phyloP scores from a whole-genome alignment of 2,888 invertebrate species.

The Boloria euphrosyne region DNA sequence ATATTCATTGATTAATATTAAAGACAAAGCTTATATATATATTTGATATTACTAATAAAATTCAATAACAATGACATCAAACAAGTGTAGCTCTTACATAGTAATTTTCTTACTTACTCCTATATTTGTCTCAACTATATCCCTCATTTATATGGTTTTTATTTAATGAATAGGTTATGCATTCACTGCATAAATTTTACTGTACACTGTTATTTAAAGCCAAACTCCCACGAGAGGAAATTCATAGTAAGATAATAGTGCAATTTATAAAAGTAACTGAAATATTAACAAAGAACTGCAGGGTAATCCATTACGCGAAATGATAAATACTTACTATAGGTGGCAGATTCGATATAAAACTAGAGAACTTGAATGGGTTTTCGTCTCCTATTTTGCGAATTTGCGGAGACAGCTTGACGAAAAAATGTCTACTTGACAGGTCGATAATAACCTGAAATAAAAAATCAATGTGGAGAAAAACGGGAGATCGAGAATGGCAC shows the following conservation, averaged over 20 bases:
- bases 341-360: slow-evolving; percentile 82
- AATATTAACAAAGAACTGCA: slow-evolving; percentile 6
- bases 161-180: slow-evolving; percentile 19
- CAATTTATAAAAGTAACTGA: slow-evolving; percentile 22
- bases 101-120: no score
- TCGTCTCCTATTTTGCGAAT: slow-evolving; percentile 82
- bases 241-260: slow-evolving; percentile 26
- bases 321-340: slow-evolving; percentile 69
- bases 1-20: background rate
- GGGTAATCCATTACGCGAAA: background rate
- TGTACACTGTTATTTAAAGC: no score
- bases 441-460: slow-evolving; percentile 81
- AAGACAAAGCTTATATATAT: slow-evolving; percentile 9
- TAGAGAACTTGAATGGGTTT: slow-evolving; percentile 79
- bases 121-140: background rate
- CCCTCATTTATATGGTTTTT: background rate
- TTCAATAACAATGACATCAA: background rate
- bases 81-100: background rate
- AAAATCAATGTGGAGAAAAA: slow-evolving; percentile 73
- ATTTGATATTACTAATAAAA: background rate
- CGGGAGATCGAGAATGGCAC: slow-evolving; percentile 33
- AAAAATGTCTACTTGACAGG: slow-evolving; percentile 81
- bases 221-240: slow-evolving; percentile 42
- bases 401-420: slow-evolving; percentile 69
- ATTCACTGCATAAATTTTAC: no score